Conservation (phyloP, 2,888 invertebrate genomes). For the Allophyes oxyacanthae region DNA sequence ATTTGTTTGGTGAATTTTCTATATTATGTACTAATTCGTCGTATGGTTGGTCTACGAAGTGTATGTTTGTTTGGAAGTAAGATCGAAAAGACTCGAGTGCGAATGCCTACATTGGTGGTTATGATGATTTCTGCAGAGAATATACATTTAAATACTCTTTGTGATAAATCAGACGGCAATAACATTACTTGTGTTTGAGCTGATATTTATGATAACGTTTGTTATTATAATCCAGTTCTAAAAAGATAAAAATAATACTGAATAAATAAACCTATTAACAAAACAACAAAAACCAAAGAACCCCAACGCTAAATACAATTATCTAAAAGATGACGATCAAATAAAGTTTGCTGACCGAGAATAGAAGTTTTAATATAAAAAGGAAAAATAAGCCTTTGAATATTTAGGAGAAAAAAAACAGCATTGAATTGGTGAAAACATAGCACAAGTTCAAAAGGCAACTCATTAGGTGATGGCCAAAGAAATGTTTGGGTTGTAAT, state of each 20-base stretch:
- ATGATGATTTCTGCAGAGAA: too few relatives aligned
- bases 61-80: background rate
- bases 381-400: constrained; percentile 63
- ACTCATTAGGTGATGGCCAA: constrained; percentile 78
- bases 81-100: too few relatives aligned
- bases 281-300: constrained; percentile 20
- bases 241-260: constrained; percentile 3
- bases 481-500: constrained; percentile 80
- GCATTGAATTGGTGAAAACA: constrained; percentile 63
- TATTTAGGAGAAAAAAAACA: constrained; percentile 55
- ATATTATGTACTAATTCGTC: constrained; percentile 34
- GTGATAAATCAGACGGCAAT: too few relatives aligned
- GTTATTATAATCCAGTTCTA: too few relatives aligned
- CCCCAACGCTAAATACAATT: constrained; percentile 23
- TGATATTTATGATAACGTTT: too few relatives aligned
- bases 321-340: constrained; percentile 23
- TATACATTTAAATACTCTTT: too few relatives aligned
- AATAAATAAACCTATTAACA: background rate
- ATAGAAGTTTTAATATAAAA: constrained; percentile 46
- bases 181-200: too few relatives aligned
- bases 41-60: constrained; percentile 1
- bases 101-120: too few relatives aligned
- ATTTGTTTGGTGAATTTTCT: constrained; percentile 73
- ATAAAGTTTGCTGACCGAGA: constrained; percentile 24
- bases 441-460: constrained; percentile 74